Evolutionary conservation across 2,113 vertebrate species (phyloP), one percentile per base, ranked within the genome.

Genomic region (Miniopterus natalensis): DNA sequence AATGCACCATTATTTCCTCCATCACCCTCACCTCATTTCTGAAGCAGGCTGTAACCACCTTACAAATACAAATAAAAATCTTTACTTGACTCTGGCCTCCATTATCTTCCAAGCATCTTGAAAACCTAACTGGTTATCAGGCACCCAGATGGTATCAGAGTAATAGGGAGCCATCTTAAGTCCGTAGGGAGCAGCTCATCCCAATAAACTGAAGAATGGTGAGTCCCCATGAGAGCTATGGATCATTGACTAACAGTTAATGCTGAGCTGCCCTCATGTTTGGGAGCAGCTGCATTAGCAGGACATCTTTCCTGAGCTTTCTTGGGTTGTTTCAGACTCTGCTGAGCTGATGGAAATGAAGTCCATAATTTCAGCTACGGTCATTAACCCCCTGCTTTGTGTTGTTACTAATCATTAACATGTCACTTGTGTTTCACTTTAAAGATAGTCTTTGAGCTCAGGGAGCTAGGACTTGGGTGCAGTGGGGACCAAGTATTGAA

Each of bases 271-370:
- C 20, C 71, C 95, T 90, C 73, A 2, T 36, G 92, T 97, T 96
- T 1, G 7, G 83, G 36, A 96, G 59, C 97, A 98, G 95, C 95
- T 98, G 96, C 88, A 74, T 85, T 96, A 98, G 96, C 88, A 90
- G 59, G 42, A 40, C 57, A 77, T 90, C 86, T 96, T 96, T 96
- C 80, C 92, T 92, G 49, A 97, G 80, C 77, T 98, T 88, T 91
- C 93, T 87, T 97, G 75, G 21, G 84, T 78, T 90, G 88, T 84
- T 97, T 97, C 95, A 94, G 96, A 96, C 90, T 96, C 98, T 95
- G 98, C 98, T 98, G 98, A 95, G 97, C 87, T 96, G 95, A 97
- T 98, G 97, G 87, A 97, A 98, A 98, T 98, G 93, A 94, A 97
- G 92, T 94, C 96, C 96, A 96, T 97, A 97, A 98, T 96, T 97